Percentiles rank a stretch among this genome's conserved stretches.
Conservation (phyloP, 2,797 vertebrate species). For the Lacerta viridis region DNA sequence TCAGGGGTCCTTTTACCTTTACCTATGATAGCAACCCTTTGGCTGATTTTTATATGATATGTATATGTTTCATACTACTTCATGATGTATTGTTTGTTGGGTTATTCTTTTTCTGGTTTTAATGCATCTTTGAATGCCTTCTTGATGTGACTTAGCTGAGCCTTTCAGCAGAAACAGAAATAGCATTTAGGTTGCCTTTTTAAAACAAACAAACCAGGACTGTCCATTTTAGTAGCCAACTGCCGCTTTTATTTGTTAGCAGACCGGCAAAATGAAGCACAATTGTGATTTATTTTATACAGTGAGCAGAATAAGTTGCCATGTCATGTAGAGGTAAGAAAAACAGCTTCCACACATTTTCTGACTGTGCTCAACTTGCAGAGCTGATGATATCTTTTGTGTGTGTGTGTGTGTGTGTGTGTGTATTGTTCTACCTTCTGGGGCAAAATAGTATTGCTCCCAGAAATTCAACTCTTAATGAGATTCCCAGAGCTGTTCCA, state of each 20-base stretch:
- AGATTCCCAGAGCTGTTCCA: constrained; percentile 73
- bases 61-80: not conserved
- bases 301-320: constrained; percentile 50
- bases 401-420: constrained; percentile 41
- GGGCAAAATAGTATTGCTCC: constrained; percentile 73
- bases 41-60: not conserved
- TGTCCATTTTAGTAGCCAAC: constrained; percentile 57
- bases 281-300: constrained; percentile 63
- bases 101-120: not conserved
- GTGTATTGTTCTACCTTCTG: constrained; percentile 70
- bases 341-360: constrained; percentile 60
- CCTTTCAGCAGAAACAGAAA: constrained; percentile 41
- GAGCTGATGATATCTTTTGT: constrained; percentile 66
- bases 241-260: constrained; percentile 47
- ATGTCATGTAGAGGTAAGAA: constrained; percentile 61
- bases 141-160: not conserved
- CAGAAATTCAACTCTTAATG: constrained; percentile 68
- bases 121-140: not conserved
- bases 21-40: not conserved
- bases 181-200: constrained; percentile 55
- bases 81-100: not conserved
- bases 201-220: constrained; percentile 16
- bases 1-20: too few species aligned
- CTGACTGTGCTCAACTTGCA: constrained; percentile 53
- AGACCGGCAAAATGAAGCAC: not conserved